Percentiles rank a stretch among this genome's conserved stretches.
phyloP scores from a whole-genome alignment of 2,797 vertebrate species.

The Parauchenoglanis ngamensis region DNA sequence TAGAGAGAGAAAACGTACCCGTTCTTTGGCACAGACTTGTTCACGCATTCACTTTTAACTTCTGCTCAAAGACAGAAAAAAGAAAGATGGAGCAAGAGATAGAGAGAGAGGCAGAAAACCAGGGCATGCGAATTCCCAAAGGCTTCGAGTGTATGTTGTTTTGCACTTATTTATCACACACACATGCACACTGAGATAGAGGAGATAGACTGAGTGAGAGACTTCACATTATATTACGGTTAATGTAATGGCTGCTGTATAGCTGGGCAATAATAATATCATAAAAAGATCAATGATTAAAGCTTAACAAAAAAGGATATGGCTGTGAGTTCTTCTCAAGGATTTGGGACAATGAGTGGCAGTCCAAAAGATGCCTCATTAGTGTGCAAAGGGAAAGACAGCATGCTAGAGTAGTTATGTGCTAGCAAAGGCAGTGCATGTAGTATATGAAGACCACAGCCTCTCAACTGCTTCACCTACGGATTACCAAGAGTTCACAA shows the following conservation, averaged over 20 bases:
- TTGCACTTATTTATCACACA: conserved; percentile 74
- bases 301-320: conserved; percentile 44
- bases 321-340: neutral
- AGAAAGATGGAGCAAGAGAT: conserved; percentile 34
- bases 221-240: conserved; percentile 66
- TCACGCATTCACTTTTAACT: conserved; percentile 34
- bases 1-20: neutral
- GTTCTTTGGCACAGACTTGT: neutral
- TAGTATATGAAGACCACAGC: conserved; percentile 22
- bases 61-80: conserved; percentile 24
- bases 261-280: conserved; percentile 17
- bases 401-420: conserved; percentile 23
- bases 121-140: conserved; percentile 77
- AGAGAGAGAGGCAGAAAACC: conserved; percentile 64
- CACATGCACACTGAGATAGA: conserved; percentile 43
- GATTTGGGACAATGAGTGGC: conserved; percentile 40
- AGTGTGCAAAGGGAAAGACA: neutral
- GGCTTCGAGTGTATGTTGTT: conserved; percentile 75
- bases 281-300: conserved; percentile 39
- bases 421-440: conserved; percentile 21
- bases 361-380: conserved; percentile 28
- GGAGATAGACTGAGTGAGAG: conserved; percentile 38
- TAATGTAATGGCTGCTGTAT: conserved; percentile 40
- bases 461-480: conserved; percentile 21
- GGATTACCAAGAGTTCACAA: conserved; percentile 60